Conservation (phyloP, 2,113 vertebrate genomes). For the Cyanistes caeruleus region DNA sequence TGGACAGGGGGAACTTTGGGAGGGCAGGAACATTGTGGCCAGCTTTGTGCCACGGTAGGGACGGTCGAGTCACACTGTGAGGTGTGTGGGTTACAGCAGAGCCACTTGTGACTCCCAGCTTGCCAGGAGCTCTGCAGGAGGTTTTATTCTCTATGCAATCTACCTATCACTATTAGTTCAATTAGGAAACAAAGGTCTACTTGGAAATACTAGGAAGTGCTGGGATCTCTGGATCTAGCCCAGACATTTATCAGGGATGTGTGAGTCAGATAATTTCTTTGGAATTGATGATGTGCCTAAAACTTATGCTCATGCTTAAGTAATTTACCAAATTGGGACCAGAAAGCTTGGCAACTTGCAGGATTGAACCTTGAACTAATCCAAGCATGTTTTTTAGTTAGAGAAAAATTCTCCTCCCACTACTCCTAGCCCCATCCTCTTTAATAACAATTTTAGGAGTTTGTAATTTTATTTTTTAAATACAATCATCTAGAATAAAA, state of each 20-base stretch:
- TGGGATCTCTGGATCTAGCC: constrained; percentile 18
- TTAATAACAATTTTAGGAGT: not conserved
- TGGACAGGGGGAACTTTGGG: not conserved
- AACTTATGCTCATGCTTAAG: constrained; percentile 49
- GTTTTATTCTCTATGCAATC: not conserved
- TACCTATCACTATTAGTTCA: not conserved
- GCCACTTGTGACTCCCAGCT: not conserved
- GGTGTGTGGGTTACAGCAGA: not conserved
- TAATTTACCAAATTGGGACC: constrained; percentile 54
- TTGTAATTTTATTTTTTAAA: not conserved
- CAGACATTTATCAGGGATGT: constrained; percentile 27
- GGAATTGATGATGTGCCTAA: constrained; percentile 48
- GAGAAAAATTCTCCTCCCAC: not conserved
- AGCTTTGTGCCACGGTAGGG: not conserved
- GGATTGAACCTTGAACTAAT: not conserved
- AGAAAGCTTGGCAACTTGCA: constrained; percentile 17
- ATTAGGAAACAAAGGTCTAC: not conserved
- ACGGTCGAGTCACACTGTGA: accelerated
- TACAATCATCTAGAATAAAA: not conserved
- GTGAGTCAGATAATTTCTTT: constrained; percentile 54
- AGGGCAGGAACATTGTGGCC: constrained; percentile 2
- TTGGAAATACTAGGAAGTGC: not conserved
- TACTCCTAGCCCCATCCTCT: not conserved
- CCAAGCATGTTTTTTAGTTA: not conserved
- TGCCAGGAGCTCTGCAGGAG: not conserved